phyloP scores from a whole-genome alignment of 2,113 vertebrate species.

The Circaetus gallicus region DNA sequence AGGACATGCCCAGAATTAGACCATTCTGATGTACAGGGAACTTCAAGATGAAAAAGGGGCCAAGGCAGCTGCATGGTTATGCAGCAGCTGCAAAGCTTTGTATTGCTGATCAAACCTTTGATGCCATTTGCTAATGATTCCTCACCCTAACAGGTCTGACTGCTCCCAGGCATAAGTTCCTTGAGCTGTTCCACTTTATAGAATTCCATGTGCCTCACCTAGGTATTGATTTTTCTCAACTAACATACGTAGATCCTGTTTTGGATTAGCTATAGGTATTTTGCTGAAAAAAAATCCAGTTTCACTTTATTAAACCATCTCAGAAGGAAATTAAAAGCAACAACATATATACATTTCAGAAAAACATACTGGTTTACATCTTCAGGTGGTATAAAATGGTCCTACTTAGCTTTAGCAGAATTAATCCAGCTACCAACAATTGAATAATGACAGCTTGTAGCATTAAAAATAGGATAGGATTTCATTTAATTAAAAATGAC shows the following conservation, averaged over 20 bases:
- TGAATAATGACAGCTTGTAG: background rate
- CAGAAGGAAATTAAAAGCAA: background rate
- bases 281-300: background rate
- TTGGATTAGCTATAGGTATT: background rate
- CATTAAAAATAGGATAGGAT: background rate
- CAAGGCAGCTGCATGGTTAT: background rate
- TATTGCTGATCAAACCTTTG: background rate
- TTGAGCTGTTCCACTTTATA: background rate
- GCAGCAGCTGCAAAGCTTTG: background rate
- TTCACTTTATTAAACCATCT: background rate
- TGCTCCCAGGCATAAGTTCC: background rate
- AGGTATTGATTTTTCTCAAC: background rate
- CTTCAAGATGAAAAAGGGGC: background rate
- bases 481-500: background rate
- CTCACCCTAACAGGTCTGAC: background rate
- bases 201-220: background rate
- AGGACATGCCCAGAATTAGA: background rate
- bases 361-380: background rate
- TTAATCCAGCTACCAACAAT: background rate
- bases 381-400: background rate
- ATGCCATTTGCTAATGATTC: background rate
- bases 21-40: background rate
- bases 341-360: background rate
- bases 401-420: background rate
- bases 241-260: background rate